Percentiles rank a stretch among this genome's conserved stretches.
Evolutionary conservation across 2,113 vertebrate genomes (phyloP).

Genomic region (Acrocephalus arundinaceus): DNA sequence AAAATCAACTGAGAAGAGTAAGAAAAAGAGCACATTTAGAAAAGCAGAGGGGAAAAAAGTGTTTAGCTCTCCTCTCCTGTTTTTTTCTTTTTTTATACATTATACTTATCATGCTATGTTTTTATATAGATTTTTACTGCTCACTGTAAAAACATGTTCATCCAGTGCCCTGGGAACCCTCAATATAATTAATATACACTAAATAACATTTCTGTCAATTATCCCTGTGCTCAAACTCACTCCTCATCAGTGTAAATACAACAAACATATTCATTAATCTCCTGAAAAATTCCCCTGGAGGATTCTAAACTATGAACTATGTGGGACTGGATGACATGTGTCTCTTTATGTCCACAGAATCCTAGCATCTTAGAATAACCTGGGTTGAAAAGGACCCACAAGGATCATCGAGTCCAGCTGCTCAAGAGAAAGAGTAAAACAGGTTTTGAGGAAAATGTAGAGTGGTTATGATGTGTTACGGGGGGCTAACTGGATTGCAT

Average conservation of each 20-base stretch:
- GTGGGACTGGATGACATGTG: not conserved
- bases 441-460: not conserved
- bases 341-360: not conserved
- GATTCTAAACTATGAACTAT: not conserved
- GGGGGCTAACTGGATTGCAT: not conserved
- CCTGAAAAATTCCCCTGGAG: not conserved
- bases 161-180: not conserved
- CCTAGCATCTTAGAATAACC: not conserved
- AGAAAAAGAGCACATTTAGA: not conserved
- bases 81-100: not conserved
- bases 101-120: not conserved
- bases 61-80: rapidly evolving
- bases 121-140: not conserved
- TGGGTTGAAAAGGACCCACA: not conserved
- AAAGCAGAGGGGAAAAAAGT: rapidly evolving
- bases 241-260: not conserved
- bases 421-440: not conserved
- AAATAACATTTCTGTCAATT: not conserved
- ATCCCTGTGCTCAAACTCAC: not conserved
- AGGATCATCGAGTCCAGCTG: not conserved
- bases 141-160: not conserved
- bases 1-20: not conserved
- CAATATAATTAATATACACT: not conserved
- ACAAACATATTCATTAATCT: not conserved
- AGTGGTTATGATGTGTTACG: not conserved